Percentiles rank a stretch among this genome's conserved stretches.
Evolutionary conservation across 1,140 invertebrate species (phyloP).

Genomic region (Pachyrhynchus sulphureomaculatus): DNA sequence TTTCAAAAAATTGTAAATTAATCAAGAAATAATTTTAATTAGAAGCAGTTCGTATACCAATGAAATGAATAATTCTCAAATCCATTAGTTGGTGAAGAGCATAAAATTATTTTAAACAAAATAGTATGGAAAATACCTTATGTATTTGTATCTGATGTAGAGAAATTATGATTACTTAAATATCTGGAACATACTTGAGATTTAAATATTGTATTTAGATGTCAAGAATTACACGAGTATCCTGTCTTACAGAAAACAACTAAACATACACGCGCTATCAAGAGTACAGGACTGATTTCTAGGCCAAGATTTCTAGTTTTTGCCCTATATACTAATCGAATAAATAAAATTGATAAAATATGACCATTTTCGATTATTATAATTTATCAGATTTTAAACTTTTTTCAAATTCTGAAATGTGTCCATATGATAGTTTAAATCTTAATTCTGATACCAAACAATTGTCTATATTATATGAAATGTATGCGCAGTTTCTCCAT

Average conservation of each 20-base stretch:
- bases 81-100: background rate
- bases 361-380: no score
- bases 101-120: constrained; percentile 10
- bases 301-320: constrained; percentile 20
- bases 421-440: background rate
- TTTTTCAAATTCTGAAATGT: no score
- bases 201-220: constrained; percentile 37
- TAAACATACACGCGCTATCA: constrained; percentile 32
- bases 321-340: background rate
- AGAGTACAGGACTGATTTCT: constrained; percentile 19
- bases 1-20: constrained; percentile 10
- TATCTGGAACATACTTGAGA: constrained; percentile 21
- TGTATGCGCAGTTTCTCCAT: constrained; percentile 6
- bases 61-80: background rate
- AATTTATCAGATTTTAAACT: no score
- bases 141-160: no score
- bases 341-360: background rate
- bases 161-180: background rate
- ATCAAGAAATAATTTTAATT: constrained; percentile 10
- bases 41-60: constrained; percentile 3
- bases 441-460: background rate
- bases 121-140: constrained; percentile 9
- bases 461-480: constrained; percentile 3
- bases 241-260: constrained; percentile 31
- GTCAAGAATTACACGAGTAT: constrained; percentile 45